Conservation (phyloP, 2,113 vertebrate species). For the Eira barbara region DNA sequence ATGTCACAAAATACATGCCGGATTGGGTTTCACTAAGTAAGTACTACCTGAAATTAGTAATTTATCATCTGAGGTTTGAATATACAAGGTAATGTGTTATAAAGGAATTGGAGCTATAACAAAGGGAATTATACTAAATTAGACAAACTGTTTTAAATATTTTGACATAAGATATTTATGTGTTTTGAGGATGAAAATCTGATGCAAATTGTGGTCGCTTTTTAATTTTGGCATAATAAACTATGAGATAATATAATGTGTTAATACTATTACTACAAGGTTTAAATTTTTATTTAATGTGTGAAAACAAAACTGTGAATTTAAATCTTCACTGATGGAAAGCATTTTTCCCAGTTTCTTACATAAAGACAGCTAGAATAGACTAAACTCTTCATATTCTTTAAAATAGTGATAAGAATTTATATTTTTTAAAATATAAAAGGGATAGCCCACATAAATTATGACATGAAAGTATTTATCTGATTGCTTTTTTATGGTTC, state of each 20-base stretch:
- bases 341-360: not conserved
- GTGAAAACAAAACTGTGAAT: not conserved
- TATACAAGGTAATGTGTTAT: not conserved
- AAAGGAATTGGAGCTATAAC: not conserved
- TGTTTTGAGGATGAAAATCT: not conserved
- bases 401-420: not conserved
- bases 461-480: not conserved
- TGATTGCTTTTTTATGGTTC: not conserved
- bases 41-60: not conserved
- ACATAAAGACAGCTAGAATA: not conserved
- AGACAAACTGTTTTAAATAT: not conserved
- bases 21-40: not conserved
- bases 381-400: not conserved
- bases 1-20: not conserved
- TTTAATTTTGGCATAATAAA: not conserved
- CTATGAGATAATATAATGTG: not conserved
- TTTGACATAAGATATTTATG: not conserved
- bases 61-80: not conserved
- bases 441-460: not conserved
- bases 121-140: not conserved
- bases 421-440: slow-evolving; percentile 35
- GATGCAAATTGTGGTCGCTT: not conserved
- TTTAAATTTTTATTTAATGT: not conserved
- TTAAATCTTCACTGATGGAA: not conserved
- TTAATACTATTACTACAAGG: not conserved